Base-by-base conservation (phyloP, 30 jellyfish, hydroid and myxozoan species). In the Cassiopea xamachana region DNA sequence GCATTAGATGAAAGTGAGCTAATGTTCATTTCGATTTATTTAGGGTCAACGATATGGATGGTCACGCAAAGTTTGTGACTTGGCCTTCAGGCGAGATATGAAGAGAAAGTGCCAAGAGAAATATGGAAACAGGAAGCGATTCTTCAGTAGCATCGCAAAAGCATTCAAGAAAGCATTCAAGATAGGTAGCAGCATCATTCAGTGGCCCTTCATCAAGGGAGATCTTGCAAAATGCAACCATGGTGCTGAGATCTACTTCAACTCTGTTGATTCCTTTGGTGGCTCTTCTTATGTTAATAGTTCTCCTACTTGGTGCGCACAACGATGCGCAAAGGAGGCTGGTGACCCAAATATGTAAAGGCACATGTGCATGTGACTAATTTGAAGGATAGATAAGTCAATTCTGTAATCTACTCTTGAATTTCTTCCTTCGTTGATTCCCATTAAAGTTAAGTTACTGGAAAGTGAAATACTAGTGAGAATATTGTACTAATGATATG, bases 71-170 rank as follows among this genome's bases (percentile, higher is more conserved):
- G 84, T 55, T 19, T 87, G 94, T 50, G 94, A 87, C 85, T 64
- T 15, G 13, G 88, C 94, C 7, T 87, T 87, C 89, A 75, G 48
- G 49, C 81, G 83, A 15, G 94, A 87, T 43, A 75, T 87, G 94
- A 27, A 13, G 16, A 49, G 80, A 1, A 64, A 58, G 4, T 87
- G 94, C 50, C 48, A 59, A 2, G 76, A 59, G 7, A 60, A 2
- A 3, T 60, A 59, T 18, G 69, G 79, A 47, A 73, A 55, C 77
- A 18, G 83, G 15, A 87, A 77, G 59, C 43, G 94, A 12, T 78
- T 50, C 50, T 78, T 78, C 75, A 10, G 80, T 8, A 48, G 68
- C 8, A 0, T 82, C 17, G 61, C 61, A 84, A 47, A 47, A 0
- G 78, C 59, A 2, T 1, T 70, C 55, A 46, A 64, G 43, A 87